Conservation (phyloP, 2,888 invertebrate genomes). For the Ganaspis brasiliensis region DNA sequence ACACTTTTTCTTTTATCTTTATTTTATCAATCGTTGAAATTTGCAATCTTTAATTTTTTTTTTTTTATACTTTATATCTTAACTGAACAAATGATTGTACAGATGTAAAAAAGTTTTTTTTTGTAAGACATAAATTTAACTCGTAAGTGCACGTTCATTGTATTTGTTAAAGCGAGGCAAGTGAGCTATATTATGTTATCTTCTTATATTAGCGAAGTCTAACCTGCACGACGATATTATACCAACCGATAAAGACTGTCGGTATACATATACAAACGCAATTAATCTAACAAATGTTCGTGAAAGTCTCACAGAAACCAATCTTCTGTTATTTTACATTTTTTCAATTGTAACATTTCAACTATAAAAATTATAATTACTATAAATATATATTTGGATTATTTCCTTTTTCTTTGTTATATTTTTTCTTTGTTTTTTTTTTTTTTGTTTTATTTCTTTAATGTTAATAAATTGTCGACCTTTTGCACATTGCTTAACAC, state of each 20-base stretch:
- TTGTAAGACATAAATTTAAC: slow-evolving; percentile 11
- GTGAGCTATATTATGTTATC: slow-evolving; percentile 14
- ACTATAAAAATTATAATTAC: background rate
- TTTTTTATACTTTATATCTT: slow-evolving; percentile 2
- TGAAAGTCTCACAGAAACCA: slow-evolving; percentile 7
- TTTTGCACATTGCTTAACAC: slow-evolving; percentile 35
- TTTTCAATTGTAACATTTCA: slow-evolving; percentile 3
- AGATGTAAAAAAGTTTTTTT: slow-evolving; percentile 17
- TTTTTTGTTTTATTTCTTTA: slow-evolving; percentile 34
- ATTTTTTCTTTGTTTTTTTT: background rate
- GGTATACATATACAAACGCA: slow-evolving; percentile 3
- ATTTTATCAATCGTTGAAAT: slow-evolving; percentile 15
- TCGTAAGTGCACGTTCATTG: slow-evolving; percentile 12
- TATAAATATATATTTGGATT: too few relatives aligned
- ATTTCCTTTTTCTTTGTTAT: too few relatives aligned
- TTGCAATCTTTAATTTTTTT: slow-evolving; percentile 14
- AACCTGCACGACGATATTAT: slow-evolving; percentile 15
- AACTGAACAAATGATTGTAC: slow-evolving; percentile 18
- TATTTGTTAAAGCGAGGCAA: slow-evolving; percentile 7
- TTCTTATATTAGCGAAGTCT: slow-evolving; percentile 17
- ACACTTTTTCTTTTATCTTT: background rate
- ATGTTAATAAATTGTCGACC: slow-evolving; percentile 41
- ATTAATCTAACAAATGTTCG: slow-evolving; percentile 11
- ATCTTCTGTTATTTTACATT: background rate
- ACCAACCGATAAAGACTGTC: slow-evolving; percentile 13